A percentile compares a stretch with the other conserved stretches of the same genome.
phyloP scores from a whole-genome alignment of 2,113 vertebrate species.

The Lagopus leucura region DNA sequence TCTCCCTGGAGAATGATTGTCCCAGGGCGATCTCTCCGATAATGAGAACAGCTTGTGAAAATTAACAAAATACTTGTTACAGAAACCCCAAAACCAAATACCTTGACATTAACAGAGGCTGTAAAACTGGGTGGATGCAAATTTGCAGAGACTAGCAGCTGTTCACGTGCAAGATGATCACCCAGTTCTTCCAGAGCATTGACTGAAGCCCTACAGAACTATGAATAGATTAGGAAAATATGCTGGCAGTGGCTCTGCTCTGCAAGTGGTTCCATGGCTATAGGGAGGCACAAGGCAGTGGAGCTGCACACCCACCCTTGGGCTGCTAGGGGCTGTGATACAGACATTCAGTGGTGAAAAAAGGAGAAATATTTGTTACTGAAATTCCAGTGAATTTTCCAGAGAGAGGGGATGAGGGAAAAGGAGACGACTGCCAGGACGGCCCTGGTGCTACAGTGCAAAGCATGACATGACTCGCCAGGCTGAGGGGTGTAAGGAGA shows the following conservation, averaged over 20 bases:
- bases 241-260: conserved; percentile 43
- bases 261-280: conserved; percentile 49
- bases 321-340: background rate
- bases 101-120: conserved; percentile 25
- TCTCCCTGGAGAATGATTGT: conserved; percentile 57
- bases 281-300: background rate
- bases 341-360: conserved; percentile 46
- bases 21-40: conserved; percentile 40
- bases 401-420: conserved; percentile 6
- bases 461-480: background rate
- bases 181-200: conserved; percentile 31
- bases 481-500: background rate
- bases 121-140: background rate
- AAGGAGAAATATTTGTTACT: conserved; percentile 43
- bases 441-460: background rate
- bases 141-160: conserved; percentile 58
- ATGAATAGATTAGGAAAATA: conserved; percentile 71
- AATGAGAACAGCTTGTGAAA: conserved; percentile 36
- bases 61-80: conserved; percentile 41
- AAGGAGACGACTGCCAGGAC: conserved; percentile 20
- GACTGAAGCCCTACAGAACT: conserved; percentile 36
- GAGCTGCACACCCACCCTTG: background rate
- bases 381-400: conserved; percentile 58
- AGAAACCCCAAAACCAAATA: conserved; percentile 44
- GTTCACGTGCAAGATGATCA: conserved; percentile 64